Percentiles rank a stretch among this genome's conserved stretches.
These are phyloP conservation scores for Sphaerophoria taeniata DNA, from an alignment of 2,888 invertebrate genomes.

Conservation along the genomic window DNA sequence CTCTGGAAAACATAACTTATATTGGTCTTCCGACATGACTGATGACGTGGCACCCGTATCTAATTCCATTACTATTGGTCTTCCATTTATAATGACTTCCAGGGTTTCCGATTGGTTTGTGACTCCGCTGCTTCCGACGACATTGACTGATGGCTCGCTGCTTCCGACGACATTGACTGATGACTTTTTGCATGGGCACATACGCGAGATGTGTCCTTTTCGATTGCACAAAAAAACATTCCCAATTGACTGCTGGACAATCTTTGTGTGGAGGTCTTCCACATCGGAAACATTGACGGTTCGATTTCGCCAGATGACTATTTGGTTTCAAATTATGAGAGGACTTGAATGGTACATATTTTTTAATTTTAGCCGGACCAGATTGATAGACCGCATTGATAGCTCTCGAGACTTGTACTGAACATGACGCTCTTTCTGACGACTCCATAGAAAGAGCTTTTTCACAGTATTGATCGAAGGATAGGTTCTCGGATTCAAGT, in stretches of 20 bases:
- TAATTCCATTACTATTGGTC: not conserved
- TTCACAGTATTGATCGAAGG: not conserved
- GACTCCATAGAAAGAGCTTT: too few species aligned
- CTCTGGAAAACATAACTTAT: too few species aligned
- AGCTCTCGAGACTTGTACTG: not conserved
- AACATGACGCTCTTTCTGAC: too few species aligned
- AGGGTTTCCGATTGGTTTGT: not conserved
- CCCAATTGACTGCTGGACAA: constrained; percentile 13
- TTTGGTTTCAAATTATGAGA: not conserved
- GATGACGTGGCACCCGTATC: not conserved
- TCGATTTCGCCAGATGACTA: not conserved
- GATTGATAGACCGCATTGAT: not conserved
- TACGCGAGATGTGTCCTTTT: not conserved
- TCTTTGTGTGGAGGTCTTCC: not conserved
- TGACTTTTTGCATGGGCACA: not conserved
- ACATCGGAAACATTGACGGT: constrained; percentile 6
- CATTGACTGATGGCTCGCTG: not conserved
- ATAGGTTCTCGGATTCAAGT: not conserved
- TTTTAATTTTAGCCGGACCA: not conserved
- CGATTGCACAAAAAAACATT: constrained; percentile 6
- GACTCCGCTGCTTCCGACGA: not conserved
- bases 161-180: too few species aligned
- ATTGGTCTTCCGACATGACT: not conserved
- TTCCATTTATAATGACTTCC: constrained; percentile 8
- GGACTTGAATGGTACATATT: not conserved